Evolutionary conservation across 2,113 vertebrate species (phyloP), one percentile per base, ranked within the genome.

Genomic region (Cryptotis parvus): DNA sequence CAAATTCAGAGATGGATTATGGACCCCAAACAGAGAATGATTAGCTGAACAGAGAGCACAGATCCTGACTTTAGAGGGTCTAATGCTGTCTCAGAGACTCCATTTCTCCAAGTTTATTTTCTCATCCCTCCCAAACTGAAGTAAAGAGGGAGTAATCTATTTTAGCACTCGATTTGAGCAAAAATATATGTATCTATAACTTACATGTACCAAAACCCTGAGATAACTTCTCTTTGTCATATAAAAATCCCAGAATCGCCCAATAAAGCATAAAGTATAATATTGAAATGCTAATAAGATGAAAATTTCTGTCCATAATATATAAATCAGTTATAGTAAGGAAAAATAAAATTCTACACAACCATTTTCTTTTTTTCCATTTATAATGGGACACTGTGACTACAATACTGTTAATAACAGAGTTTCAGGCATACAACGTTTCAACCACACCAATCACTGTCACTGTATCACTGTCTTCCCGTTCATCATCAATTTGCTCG

Each of bases 261-360:
- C 45, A 14, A 1, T 33, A 75, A 75, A 85, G 31, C 7, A 39
- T 55, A 83, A 76, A 10, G 31, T 63, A 3, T 68, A 65, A 79
- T 61, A 26, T 3, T 20, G 15, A 63, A 18, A 66, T 45, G n/a
- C 69, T 39, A 18, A 92, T 49, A 79, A 35, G 16, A 82, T 39
- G n/a, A 92, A 65, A 92, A 70, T 33, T 0, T 65, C 72, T 84
- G 27, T 35, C 65, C n/a, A 2, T 27, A 91, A 49, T 52, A 78
- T 81, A 93, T 75, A 74, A 91, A 86, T 78, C 68, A 68, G 61
- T 86, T 37, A 70, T 22, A 81, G 70, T 45, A 52, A 15, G 27
- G 45, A 65, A 83, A 89, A 83, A 89, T 43, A 84, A 73, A 92
- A 74, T 45, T 82, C 73, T 80, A 43, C 65, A 22, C 73, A 69